Evolutionary conservation across 2,888 invertebrate genomes (phyloP).

Genomic region (Watsonalla binaria): DNA sequence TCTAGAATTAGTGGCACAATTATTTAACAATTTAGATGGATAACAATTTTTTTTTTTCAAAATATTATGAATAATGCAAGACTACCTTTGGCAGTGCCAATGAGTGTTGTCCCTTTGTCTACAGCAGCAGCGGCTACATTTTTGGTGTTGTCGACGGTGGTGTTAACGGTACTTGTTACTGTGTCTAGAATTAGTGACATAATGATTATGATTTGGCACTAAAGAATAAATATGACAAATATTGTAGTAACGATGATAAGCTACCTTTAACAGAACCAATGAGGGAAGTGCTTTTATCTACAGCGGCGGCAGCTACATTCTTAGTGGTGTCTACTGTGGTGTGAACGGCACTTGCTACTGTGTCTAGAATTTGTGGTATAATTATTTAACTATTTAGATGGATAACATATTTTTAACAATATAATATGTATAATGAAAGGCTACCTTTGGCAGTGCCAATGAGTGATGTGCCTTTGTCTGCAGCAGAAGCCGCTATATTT

Average conservation of each 20-base stretch:
- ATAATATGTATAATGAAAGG: conserved; percentile 1
- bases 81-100: conserved; percentile 37
- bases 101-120: conserved; percentile 33
- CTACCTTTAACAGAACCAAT: conserved; percentile 20
- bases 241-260: neutral
- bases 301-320: conserved; percentile 28
- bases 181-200: conserved; percentile 11
- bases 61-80: neutral
- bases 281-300: conserved; percentile 23
- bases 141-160: conserved; percentile 44
- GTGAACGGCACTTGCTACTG: conserved; percentile 32
- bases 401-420: neutral
- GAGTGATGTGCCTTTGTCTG: conserved; percentile 40
- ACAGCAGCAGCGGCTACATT: conserved; percentile 37
- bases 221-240: neutral
- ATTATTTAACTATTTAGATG: neutral
- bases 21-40: neutral
- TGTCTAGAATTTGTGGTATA: conserved; percentile 24
- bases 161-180: conserved; percentile 23
- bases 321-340: conserved; percentile 46
- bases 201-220: neutral
- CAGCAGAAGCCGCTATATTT: conserved; percentile 36
- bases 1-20: conserved; percentile 24
- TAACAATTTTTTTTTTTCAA: conserved; percentile 4
- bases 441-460: conserved; percentile 43